A percentile compares a stretch with the other conserved stretches of the same genome.
phyloP scores from a whole-genome alignment of 2,113 vertebrate genomes.

The Calyptomena viridis region DNA sequence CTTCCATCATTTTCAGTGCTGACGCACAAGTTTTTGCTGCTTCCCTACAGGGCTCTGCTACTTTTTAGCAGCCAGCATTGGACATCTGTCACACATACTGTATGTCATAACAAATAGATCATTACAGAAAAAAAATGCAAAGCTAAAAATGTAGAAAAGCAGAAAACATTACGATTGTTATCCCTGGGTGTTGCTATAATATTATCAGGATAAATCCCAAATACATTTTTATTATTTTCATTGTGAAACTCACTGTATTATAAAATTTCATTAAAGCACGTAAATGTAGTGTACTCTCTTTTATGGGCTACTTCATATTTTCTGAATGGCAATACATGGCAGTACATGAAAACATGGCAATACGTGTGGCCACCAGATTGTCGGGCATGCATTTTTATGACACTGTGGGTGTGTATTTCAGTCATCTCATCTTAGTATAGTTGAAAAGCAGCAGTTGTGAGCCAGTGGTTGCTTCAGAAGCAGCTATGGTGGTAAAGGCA shows the following conservation, averaged over 20 bases:
- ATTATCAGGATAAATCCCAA: slow-evolving; percentile 47
- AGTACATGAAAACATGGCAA: not conserved
- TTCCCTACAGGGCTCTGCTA: slow-evolving; percentile 55
- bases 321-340: not conserved
- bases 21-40: slow-evolving; percentile 45
- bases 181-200: slow-evolving; percentile 34
- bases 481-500: not conserved
- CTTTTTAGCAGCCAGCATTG: slow-evolving; percentile 67
- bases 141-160: slow-evolving; percentile 43
- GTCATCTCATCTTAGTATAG: not conserved
- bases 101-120: slow-evolving; percentile 71
- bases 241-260: slow-evolving; percentile 32
- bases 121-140: slow-evolving; percentile 47
- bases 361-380: not conserved
- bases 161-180: slow-evolving; percentile 22
- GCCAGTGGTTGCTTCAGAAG: not conserved
- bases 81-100: slow-evolving; percentile 74
- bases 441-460: not conserved
- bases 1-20: slow-evolving; percentile 35
- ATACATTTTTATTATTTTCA: slow-evolving; percentile 34
- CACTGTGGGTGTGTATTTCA: not conserved
- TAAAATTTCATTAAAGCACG: slow-evolving; percentile 38
- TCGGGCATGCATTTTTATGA: not conserved
- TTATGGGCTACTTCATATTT: not conserved
- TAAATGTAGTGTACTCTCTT: slow-evolving; percentile 9